Conservation (phyloP, 2,888 invertebrate species). For the Drosophila austrosaltans region DNA sequence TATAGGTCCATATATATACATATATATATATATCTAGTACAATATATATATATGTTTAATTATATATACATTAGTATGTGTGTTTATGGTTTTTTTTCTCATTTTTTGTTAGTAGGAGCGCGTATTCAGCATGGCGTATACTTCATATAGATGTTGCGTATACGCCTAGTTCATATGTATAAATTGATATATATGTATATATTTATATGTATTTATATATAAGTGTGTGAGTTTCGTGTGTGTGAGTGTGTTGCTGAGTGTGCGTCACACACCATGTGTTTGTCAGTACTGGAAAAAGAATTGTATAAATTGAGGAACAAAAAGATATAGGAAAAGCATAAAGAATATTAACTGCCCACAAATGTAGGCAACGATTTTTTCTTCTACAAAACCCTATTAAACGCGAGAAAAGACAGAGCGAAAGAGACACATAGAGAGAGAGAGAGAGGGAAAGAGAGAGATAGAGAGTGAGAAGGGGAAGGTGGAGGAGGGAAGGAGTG, state of each 20-base stretch:
- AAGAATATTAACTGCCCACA: slow-evolving; percentile 32
- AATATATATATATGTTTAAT: slow-evolving; percentile 14
- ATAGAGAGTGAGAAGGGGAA: no score
- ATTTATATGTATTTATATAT: background rate
- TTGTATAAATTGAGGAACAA: slow-evolving; percentile 3
- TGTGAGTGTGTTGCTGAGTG: slow-evolving; percentile 15
- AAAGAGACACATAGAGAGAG: background rate
- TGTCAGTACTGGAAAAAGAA: background rate
- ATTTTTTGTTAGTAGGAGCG: slow-evolving; percentile 59
- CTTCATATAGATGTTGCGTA: slow-evolving; percentile 72
- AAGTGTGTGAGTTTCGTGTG: background rate
- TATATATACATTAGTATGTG: slow-evolving; percentile 9
- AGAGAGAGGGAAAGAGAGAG: background rate
- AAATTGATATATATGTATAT: background rate
- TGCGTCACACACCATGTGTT: slow-evolving; percentile 19
- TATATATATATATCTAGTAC: slow-evolving; percentile 10
- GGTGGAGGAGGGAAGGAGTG: background rate
- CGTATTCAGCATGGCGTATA: slow-evolving; percentile 68
- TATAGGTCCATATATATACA: slow-evolving; percentile 14
- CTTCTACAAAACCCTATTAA: background rate
- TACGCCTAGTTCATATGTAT: slow-evolving; percentile 57
- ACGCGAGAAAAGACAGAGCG: background rate
- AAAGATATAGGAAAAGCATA: background rate
- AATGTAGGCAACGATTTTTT: slow-evolving; percentile 66
- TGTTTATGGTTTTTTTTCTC: slow-evolving; percentile 13